Base-by-base conservation (phyloP, 2,113 vertebrate species). In the Hydrolagus affinis region DNA sequence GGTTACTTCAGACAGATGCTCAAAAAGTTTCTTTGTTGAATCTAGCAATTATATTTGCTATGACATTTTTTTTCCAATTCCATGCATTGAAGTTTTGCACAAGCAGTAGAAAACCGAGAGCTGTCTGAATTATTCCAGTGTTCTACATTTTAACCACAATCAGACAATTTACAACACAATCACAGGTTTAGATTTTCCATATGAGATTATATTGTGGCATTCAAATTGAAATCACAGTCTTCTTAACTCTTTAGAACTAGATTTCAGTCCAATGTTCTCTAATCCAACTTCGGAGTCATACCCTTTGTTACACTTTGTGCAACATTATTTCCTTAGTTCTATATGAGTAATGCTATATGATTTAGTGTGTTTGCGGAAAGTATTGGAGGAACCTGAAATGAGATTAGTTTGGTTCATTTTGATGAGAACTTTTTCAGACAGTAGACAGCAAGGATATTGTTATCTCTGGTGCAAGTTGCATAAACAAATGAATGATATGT, bases 1-100 rank as follows among this genome's bases (percentile, higher is more conserved):
- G 77, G 64, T 80, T 80, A 64, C 23, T 80, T 80, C 19, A 64
- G 28, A 30, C 59, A 64, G 77, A 64, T 14, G 64, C 77, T 80
- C 59, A 62, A 64, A 64, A 80, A 64, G 77, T 28, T 25, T 30
- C 64, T 80, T 23, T 80, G 77, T 60, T 64, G 60, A n/a, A 17
- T 64, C 19, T n/a, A 28, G 62, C 76, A 17, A 60, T 80, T 80
- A 64, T 30, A 60, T 80, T 80, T 80, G 23, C 77, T 80, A 12
- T 25, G 57, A 80, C 77, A 80, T 23, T 80, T 44, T n/a, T n/a
- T n/a, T 80, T 80, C 76, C 76, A 80, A 62, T 80, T 80, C 77
- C 21, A 64, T 19, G 25, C 11, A 64, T 80, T 44, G 64, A 28
- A 80, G 23, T 60, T 80, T 80, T 80, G 77, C 77, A 60, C 64